Evolutionary conservation across 2,888 invertebrate species (phyloP).

Genomic region (Entomobrya multifasciata): DNA sequence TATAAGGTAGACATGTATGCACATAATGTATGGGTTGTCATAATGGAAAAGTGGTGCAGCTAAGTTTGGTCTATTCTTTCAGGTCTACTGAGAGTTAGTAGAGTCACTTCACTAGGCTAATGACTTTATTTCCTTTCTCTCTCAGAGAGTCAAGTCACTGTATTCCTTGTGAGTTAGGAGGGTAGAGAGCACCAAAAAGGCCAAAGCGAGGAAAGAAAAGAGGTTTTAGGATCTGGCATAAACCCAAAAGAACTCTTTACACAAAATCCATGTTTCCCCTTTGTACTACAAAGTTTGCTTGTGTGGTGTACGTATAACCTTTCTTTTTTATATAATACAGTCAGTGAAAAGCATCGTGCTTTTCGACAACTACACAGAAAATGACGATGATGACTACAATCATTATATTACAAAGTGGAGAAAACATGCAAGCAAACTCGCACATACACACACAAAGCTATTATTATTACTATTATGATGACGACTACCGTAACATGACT

Average conservation of each 20-base stretch:
- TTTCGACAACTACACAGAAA: background rate
- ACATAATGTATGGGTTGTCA: background rate
- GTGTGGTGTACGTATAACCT: too few relatives aligned
- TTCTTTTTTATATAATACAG: too few relatives aligned
- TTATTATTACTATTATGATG: too few relatives aligned
- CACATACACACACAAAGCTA: background rate
- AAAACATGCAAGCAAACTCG: background rate
- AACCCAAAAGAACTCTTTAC: conserved; percentile 36
- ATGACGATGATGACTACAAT: conserved; percentile 28
- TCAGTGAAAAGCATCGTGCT: too few relatives aligned
- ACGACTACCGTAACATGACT: too few relatives aligned
- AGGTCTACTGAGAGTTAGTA: conserved; percentile 14
- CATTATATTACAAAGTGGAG: conserved; percentile 38
- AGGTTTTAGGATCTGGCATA: conserved; percentile 25
- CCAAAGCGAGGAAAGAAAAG: background rate
- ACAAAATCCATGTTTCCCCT: background rate
- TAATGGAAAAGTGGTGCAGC: conserved; percentile 38
- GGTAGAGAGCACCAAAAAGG: conserved; percentile 4
- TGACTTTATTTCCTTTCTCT: conserved; percentile 20
- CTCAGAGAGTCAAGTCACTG: too few relatives aligned
- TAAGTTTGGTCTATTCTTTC: background rate
- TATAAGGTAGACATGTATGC: too few relatives aligned
- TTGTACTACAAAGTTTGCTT: too few relatives aligned
- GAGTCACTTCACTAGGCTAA: conserved; percentile 32
- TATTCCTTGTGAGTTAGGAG: background rate